Conservation (phyloP, 2,797 vertebrate species). For the Aplochiton taeniatus region DNA sequence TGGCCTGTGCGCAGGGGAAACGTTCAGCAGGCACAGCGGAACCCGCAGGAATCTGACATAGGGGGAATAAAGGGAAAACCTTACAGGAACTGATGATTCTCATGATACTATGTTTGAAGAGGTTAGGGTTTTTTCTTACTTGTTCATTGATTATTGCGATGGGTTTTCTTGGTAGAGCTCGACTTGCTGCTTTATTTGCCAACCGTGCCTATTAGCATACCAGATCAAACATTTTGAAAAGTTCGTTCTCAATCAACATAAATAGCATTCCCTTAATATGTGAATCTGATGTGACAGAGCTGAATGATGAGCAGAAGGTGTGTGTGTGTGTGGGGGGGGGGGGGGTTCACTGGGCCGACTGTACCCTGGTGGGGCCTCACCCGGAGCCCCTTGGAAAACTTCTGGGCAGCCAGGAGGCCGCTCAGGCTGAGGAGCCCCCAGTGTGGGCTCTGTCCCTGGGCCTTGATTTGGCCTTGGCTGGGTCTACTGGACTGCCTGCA, state of each 20-base stretch:
- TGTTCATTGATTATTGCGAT: constrained; percentile 13
- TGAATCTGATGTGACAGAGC: no score
- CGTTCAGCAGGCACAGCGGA: constrained; percentile 25
- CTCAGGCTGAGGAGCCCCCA: constrained; percentile 20
- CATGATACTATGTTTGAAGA: neutral
- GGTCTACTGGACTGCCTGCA: constrained; percentile 4
- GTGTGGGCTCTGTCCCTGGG: neutral
- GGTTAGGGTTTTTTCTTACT: neutral
- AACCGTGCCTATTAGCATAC: constrained; percentile 8
- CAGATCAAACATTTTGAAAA: neutral
- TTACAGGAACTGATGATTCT: neutral
- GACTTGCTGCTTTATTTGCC: constrained; percentile 22
- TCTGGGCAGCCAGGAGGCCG: constrained; percentile 29
- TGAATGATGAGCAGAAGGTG: no score
- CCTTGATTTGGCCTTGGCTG: neutral
- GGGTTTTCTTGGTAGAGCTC: constrained; percentile 8
- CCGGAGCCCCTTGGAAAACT: constrained; percentile 20
- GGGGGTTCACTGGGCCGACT: neutral
- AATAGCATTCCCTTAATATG: neutral
- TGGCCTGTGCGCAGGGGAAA: constrained; percentile 16
- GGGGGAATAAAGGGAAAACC: neutral
- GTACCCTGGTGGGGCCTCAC: neutral
- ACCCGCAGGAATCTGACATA: constrained; percentile 24
- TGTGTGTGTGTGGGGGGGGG: neutral
- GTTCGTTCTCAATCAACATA: neutral